Evolutionary conservation across 2,113 vertebrate species (phyloP), one percentile per base, ranked within the genome.

Genomic region (Cyanoderma ruficeps): DNA sequence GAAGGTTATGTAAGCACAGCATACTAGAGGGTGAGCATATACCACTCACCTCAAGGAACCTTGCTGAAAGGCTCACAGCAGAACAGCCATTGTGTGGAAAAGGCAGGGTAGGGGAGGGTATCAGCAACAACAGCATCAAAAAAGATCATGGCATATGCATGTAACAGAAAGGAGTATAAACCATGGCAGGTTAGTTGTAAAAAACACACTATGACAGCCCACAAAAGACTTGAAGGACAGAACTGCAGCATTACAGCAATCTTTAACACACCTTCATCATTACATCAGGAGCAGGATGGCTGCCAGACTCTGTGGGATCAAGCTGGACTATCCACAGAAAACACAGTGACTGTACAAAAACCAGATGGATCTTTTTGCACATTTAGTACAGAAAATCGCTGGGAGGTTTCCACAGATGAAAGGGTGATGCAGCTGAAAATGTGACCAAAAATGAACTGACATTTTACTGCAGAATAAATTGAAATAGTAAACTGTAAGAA

Each of bases 1-100:
- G 25, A 71, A 79, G 27, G 41, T 31, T 71, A 47, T 10, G 33
- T 21, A 60, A 49, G 37, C 11, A 37, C 3, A 55, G 37, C 27
- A 14, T 0, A 20, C 4, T 1, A 15, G 17, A 41, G 35, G 47
- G 25, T 33, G 52, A 64, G 59, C 23, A 23, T 4, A 5, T 2
- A 30, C 4, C 64, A 42, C 18, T 41, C 47, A 28, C 33, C 30
- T 35, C 25, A 25, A 42, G 46, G 78, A 75, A 12, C 35, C 7
- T 30, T 69, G 46, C 49, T 76, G 59, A 27, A 49, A 61, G 50
- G 49, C 33, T 21, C 25, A 39, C 13, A 68, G 49, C 23, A 83
- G 13, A 85, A 24, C 37, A 39, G 13, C 21, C 22, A 4, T 1
- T 20, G 42, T n/a, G 47, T 15, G 42, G 60, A 41, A 71, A 49